phyloP scores from a whole-genome alignment of 2,113 vertebrate species.

The Lophura nycthemera region DNA sequence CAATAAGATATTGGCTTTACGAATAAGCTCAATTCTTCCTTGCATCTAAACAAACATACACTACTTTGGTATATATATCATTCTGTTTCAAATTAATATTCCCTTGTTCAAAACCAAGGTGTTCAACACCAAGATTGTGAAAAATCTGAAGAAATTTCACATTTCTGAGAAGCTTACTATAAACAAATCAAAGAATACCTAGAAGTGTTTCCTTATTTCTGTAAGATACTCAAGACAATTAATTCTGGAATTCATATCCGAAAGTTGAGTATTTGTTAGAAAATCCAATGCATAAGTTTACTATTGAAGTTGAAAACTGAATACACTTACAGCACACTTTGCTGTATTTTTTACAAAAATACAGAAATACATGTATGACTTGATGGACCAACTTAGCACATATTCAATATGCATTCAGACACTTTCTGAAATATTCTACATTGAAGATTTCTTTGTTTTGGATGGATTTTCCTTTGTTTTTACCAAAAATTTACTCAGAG shows the following conservation, averaged over 20 bases:
- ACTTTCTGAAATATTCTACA: neutral
- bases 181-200: neutral
- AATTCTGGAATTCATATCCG: neutral
- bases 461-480: neutral
- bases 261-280: neutral
- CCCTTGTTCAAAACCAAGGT: neutral
- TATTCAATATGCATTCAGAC: neutral
- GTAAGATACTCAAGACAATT: neutral
- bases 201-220: neutral
- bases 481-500: neutral
- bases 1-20: neutral
- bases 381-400: neutral
- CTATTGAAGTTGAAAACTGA: neutral
- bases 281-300: neutral
- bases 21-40: neutral
- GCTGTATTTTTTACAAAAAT: neutral
- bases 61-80: neutral
- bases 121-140: neutral
- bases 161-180: neutral
- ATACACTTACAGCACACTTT: neutral
- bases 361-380: neutral
- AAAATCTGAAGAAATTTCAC: accelerated
- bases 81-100: neutral
- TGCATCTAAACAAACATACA: neutral
- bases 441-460: neutral